Conservation (phyloP, 2,888 invertebrate genomes). For the Tenthredo livida region DNA sequence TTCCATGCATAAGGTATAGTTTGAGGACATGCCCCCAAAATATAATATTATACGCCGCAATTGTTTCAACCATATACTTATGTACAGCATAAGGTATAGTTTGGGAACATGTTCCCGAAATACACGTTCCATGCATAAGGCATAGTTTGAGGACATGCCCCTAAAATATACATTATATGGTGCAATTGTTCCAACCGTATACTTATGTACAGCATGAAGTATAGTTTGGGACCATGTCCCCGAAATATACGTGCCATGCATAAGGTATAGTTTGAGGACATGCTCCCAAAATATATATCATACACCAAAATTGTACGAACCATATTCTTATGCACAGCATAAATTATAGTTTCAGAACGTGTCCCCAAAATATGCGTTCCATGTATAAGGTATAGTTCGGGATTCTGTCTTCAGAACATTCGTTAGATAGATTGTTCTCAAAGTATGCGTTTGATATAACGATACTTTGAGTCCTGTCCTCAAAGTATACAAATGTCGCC, state of each 20-base stretch:
- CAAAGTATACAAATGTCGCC: slow-evolving; percentile 2
- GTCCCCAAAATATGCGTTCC: neutral
- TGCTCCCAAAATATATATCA: neutral
- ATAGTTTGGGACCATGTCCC: neutral
- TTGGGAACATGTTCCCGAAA: neutral
- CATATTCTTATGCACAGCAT: neutral
- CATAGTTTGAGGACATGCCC: neutral
- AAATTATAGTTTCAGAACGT: neutral
- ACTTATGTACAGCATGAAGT: neutral
- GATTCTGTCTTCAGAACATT: too few relatives aligned
- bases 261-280: neutral
- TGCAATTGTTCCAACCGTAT: neutral
- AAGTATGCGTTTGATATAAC: neutral
- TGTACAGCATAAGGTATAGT: neutral
- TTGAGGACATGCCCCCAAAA: too few relatives aligned
- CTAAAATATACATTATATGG: neutral
- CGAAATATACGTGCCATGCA: neutral
- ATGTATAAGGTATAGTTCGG: neutral
- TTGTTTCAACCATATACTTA: neutral
- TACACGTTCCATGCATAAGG: neutral
- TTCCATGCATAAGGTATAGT: neutral
- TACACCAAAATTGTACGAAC: neutral
- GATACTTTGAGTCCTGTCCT: slow-evolving; percentile 14
- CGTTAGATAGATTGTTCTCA: neutral
- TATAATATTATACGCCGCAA: neutral